These are phyloP conservation scores for Amazona finschi DNA, from an alignment of 2,797 vertebrate genomes.

Conservation along the genomic window DNA sequence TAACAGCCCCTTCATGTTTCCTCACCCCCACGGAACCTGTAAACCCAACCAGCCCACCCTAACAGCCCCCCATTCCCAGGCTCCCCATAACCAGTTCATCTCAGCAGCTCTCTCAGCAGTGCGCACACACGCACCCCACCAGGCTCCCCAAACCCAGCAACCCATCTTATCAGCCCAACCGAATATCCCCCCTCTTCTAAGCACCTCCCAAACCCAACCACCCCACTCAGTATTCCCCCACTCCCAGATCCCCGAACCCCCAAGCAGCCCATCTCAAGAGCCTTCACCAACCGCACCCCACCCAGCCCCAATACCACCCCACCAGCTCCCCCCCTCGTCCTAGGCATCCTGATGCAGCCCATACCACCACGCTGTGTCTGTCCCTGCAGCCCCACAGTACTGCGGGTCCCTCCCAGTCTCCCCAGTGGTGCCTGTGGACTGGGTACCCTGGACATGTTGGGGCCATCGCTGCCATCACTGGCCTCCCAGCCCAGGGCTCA, in stretches of 20 bases:
- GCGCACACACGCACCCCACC: neutral
- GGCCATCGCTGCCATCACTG: neutral
- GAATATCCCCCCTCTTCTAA: neutral
- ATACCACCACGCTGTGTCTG: neutral
- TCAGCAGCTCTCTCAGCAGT: neutral
- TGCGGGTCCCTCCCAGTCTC: neutral
- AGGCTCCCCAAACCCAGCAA: neutral
- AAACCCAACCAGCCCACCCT: neutral
- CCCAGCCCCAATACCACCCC: neutral
- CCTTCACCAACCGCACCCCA: neutral
- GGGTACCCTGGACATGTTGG: neutral
- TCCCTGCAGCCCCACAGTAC: too few relatives aligned
- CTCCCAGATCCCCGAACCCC: fast-evolving
- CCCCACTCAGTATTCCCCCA: too few relatives aligned
- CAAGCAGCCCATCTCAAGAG: neutral
- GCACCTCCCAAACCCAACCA: neutral
- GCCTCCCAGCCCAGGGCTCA: neutral
- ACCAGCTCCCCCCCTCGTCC: neutral
- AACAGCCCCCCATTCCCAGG: neutral
- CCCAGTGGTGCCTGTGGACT: neutral
- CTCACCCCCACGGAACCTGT: neutral
- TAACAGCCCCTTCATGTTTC: neutral
- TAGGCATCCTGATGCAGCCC: neutral
- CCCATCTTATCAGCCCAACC: neutral
- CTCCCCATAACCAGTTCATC: neutral